A percentile compares a stretch with the other conserved stretches of the same genome.
Conservation (phyloP, 2,888 invertebrate species). For the Sphecodes monilicornis region DNA sequence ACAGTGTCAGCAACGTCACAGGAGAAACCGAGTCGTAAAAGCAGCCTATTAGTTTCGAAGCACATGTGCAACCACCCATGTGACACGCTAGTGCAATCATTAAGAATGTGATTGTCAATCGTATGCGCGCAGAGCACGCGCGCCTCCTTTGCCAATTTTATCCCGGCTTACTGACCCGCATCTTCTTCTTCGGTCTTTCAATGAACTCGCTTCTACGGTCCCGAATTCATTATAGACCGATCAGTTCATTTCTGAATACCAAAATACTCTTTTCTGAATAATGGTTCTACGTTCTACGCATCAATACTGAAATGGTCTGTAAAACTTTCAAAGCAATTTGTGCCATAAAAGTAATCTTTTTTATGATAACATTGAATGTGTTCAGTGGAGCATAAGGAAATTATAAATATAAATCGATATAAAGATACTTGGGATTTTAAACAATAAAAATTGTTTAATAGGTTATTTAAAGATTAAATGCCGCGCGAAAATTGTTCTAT, state of each 20-base stretch:
- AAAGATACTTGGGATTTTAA: not conserved
- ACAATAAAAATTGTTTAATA: not conserved
- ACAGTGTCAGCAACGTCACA: not conserved
- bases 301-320: too few relatives aligned
- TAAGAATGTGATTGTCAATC: slow-evolving; percentile 49
- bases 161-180: slow-evolving; percentile 51
- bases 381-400: not conserved
- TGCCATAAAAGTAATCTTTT: not conserved
- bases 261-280: not conserved
- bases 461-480: not conserved
- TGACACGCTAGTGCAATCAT: slow-evolving; percentile 56
- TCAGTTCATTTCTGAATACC: not conserved
- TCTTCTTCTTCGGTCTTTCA: slow-evolving; percentile 40
- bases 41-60: slow-evolving; percentile 30
- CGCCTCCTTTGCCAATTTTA: slow-evolving; percentile 39
- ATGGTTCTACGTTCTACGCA: not conserved
- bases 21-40: not conserved
- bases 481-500: not conserved
- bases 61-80: slow-evolving; percentile 23
- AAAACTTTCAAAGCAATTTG: not conserved
- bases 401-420: not conserved
- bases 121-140: slow-evolving; percentile 22
- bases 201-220: slow-evolving; percentile 45
- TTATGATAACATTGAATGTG: not conserved
- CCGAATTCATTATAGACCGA: slow-evolving; percentile 4